Conservation (phyloP, 2,797 vertebrate genomes). For the Periparus ater region DNA sequence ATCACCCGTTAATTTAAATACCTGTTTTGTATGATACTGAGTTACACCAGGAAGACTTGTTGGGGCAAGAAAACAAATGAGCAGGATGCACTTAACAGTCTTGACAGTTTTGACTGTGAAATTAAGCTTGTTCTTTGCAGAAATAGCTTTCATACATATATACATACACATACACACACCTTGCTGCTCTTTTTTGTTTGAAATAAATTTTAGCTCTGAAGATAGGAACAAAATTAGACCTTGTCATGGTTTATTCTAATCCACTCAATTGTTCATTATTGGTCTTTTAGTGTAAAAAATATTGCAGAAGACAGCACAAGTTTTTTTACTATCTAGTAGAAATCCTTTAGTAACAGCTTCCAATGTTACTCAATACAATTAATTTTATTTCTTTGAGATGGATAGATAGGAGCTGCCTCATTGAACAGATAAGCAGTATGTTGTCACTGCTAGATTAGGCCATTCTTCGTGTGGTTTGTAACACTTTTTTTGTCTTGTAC, state of each 20-base stretch:
- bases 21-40: neutral
- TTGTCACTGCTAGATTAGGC: neutral
- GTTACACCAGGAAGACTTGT: neutral
- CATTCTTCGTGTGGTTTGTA: neutral
- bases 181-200: neutral
- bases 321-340: neutral
- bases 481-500: neutral
- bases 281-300: neutral
- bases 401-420: neutral
- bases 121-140: neutral
- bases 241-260: neutral
- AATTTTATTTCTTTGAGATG: neutral
- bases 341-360: neutral
- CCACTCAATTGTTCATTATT: neutral
- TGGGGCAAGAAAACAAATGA: neutral
- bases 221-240: neutral
- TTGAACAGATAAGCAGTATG: neutral
- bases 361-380: neutral
- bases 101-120: neutral
- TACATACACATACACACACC: rapidly evolving
- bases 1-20: neutral
- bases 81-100: neutral
- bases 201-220: neutral
- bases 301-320: neutral
- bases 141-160: neutral